These are phyloP conservation scores for Troilus luridus DNA, from an alignment of 2,888 invertebrate species.

Conservation along the genomic window DNA sequence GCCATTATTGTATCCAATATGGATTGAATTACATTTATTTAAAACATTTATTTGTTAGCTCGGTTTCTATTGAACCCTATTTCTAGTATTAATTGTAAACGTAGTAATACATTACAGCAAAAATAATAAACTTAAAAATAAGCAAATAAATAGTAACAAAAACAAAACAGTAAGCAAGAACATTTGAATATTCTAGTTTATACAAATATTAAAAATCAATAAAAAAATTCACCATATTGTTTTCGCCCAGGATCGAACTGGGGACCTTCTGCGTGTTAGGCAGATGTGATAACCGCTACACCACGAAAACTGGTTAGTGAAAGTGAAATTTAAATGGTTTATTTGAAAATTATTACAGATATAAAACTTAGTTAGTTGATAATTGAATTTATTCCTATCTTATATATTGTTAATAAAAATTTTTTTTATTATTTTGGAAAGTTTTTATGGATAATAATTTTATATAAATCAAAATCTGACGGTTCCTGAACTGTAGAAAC, in stretches of 20 bases:
- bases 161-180: too few species aligned
- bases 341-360: neutral
- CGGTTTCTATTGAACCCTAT: too few species aligned
- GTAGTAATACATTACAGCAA: too few species aligned
- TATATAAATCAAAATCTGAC: neutral
- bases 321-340: neutral
- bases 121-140: too few species aligned
- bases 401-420: too few species aligned
- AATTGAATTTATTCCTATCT: too few species aligned
- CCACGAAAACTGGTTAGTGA: conserved; percentile 78
- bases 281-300: conserved; percentile 94
- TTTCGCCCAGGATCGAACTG: conserved; percentile 92
- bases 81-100: too few species aligned
- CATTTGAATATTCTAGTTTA: neutral
- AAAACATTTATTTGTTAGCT: too few species aligned
- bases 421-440: neutral
- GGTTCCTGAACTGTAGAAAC: too few species aligned
- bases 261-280: conserved; percentile 93
- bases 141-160: too few species aligned
- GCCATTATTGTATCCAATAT: too few species aligned
- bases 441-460: neutral
- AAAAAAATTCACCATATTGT: conserved; percentile 69
- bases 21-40: too few species aligned
- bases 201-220: neutral
- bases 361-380: neutral